These are phyloP conservation scores for Lepilemur ruficaudatus DNA, from an alignment of 2,797 vertebrate species.

Conservation along the genomic window DNA sequence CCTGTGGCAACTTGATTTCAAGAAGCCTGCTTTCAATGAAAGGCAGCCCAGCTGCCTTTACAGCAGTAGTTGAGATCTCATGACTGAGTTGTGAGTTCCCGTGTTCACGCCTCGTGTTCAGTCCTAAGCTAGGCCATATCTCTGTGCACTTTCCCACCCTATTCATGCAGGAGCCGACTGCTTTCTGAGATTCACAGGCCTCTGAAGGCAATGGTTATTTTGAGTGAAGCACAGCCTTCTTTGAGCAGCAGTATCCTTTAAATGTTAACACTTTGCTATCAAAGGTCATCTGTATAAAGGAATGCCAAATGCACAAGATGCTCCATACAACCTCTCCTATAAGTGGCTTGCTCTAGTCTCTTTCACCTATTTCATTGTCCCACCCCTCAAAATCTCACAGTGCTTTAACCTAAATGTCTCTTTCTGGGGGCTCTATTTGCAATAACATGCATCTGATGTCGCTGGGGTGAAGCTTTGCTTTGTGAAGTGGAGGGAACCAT, in stretches of 20 bases:
- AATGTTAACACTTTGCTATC: conserved; percentile 62
- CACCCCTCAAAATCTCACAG: background rate
- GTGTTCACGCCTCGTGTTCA: conserved; percentile 12
- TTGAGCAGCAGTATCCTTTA: conserved; percentile 66
- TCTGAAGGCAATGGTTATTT: conserved; percentile 35
- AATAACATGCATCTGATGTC: conserved; percentile 58
- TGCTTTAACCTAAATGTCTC: background rate
- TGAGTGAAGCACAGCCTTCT: conserved; percentile 67
- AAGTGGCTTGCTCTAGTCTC: background rate
- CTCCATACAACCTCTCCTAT: background rate
- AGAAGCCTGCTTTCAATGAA: background rate
- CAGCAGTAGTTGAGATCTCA: background rate
- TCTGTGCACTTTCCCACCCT: background rate
- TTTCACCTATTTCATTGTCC: background rate
- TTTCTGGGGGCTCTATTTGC: conserved; percentile 46
- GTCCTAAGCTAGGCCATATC: background rate
- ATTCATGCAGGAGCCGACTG: conserved; percentile 27
- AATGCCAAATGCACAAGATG: conserved; percentile 65
- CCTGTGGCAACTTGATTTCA: background rate
- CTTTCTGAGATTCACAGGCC: background rate
- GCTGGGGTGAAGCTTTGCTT: background rate
- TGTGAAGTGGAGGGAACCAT: conserved; percentile 21
- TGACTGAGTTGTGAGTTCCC: background rate
- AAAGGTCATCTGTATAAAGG: conserved; percentile 55
- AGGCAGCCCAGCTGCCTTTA: background rate